phyloP scores from a whole-genome alignment of 2,888 invertebrate species.

The Pollenia amentaria region DNA sequence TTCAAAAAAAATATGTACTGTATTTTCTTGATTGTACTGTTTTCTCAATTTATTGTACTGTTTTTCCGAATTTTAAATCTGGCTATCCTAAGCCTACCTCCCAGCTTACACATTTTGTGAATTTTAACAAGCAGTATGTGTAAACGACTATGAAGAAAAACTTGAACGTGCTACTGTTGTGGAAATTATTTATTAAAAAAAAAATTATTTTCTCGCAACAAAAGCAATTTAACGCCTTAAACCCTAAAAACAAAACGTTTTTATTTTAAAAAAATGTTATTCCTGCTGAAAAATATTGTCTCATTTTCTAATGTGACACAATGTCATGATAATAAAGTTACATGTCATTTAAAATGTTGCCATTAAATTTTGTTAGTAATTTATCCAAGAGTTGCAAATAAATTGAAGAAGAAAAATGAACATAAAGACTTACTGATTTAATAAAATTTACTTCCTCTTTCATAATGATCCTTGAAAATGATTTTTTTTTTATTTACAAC shows the following conservation, averaged over 20 bases:
- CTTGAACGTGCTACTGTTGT: too few relatives aligned
- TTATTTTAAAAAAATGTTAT: background rate
- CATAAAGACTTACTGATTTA: slow-evolving; percentile 30
- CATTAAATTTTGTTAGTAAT: slow-evolving; percentile 12
- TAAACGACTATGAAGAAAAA: too few relatives aligned
- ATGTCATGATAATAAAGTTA: slow-evolving; percentile 43
- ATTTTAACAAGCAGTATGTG: too few relatives aligned
- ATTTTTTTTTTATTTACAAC: too few relatives aligned
- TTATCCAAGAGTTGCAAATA: slow-evolving; percentile 9
- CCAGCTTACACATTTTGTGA: too few relatives aligned
- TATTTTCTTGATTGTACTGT: too few relatives aligned
- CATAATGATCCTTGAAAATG: slow-evolving; percentile 10
- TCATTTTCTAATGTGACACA: slow-evolving; percentile 32
- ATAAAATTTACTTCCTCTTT: slow-evolving; percentile 1
- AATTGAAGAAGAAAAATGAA: slow-evolving; percentile 12
- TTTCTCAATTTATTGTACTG: too few relatives aligned
- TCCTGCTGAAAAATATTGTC: background rate
- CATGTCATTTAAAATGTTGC: slow-evolving; percentile 28
- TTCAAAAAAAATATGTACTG: too few relatives aligned
- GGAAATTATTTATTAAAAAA: too few relatives aligned
- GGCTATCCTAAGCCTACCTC: too few relatives aligned
- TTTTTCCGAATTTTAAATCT: too few relatives aligned
- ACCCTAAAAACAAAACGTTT: background rate
- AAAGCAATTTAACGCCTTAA: background rate
- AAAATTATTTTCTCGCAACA: background rate